phyloP scores from a whole-genome alignment of 2,113 vertebrate genomes.

The Oostethus manadensis region DNA sequence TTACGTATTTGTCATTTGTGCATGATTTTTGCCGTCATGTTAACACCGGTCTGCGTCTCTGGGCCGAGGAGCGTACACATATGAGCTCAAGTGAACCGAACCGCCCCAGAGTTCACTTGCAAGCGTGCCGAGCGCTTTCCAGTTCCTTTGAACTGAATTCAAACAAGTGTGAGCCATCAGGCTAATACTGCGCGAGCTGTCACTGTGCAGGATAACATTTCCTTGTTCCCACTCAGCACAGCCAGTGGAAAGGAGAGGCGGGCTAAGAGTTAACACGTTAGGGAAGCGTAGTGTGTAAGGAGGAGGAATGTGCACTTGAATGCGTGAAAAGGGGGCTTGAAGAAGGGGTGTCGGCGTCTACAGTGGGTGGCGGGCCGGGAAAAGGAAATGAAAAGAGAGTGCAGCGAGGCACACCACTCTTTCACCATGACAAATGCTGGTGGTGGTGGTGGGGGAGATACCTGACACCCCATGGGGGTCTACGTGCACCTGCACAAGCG shows the following conservation, averaged over 20 bases:
- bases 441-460: conserved; percentile 51
- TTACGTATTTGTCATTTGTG: too few relatives aligned
- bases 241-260: neutral
- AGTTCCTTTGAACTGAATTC: too few relatives aligned
- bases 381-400: conserved; percentile 73
- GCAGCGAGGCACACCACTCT: conserved; percentile 72
- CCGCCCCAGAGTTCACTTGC: too few relatives aligned
- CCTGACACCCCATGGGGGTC: conserved; percentile 65
- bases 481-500: conserved; percentile 61
- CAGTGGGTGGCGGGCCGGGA: conserved; percentile 72
- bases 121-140: too few relatives aligned
- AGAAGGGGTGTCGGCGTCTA: conserved; percentile 65
- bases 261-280: conserved; percentile 12
- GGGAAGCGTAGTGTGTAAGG: conserved; percentile 56
- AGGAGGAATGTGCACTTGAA: conserved; percentile 70
- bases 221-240: conserved; percentile 34
- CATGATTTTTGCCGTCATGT: too few relatives aligned
- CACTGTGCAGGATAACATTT: conserved; percentile 35
- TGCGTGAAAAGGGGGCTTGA: conserved; percentile 61
- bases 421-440: conserved; percentile 75
- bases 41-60: too few relatives aligned
- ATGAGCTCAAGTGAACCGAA: too few relatives aligned
- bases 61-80: too few relatives aligned
- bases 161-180: neutral
- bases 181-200: conserved; percentile 13